Evolutionary conservation across 1,140 invertebrate species (phyloP), one percentile per base, ranked within the genome.

Genomic region (Acromyrmex echinatior): DNA sequence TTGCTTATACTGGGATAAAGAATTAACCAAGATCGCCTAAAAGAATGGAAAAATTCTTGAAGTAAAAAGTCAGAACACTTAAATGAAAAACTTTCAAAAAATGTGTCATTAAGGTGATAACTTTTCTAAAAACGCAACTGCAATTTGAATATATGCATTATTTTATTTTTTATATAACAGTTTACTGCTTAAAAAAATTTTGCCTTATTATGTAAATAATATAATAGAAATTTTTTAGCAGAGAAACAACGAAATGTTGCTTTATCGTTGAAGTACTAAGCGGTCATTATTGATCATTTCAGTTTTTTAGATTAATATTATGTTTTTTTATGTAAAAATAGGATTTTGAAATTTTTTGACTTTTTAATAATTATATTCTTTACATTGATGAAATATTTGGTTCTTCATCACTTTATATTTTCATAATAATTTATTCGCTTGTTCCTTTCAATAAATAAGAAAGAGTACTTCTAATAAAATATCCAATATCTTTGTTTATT

Each of bases 1-100:
- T 74, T 84, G 70, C 70, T 84, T 76, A 63, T 76, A 63, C 14
- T 3, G 5, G 45, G n/a, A 84, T 62, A 74, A 82, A 84, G 58
- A 62, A 14, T 82, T 16, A 31, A 31, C 12, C 25, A 74, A 39
- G 18, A 74, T 63, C 9, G 14, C 14, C 12, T 28, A 60, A 56
- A 60, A 60, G 25, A 62, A 82, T 16, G 53, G 21, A 45, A 62
- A 76, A 84, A 76, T 74, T 62, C n/a, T 63, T 25, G 3, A 25
- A 10, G 4, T n/a, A 9, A 31, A 76, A 74, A 76, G 35, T 76
- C 18, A 79, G 18, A 9, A 35, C 21, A 28, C 7, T 49, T 25
- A 51, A 51, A 49, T 62, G 9, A 28, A 74, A 76, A 74, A 76
- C n/a, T 74, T 76, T 49, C 9, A 9, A 5, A 18, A 56, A 16